Evolutionary conservation across 1,140 invertebrate species (phyloP), one percentile per base, ranked within the genome.

Genomic region (Pseudomyrmex dendroicus): DNA sequence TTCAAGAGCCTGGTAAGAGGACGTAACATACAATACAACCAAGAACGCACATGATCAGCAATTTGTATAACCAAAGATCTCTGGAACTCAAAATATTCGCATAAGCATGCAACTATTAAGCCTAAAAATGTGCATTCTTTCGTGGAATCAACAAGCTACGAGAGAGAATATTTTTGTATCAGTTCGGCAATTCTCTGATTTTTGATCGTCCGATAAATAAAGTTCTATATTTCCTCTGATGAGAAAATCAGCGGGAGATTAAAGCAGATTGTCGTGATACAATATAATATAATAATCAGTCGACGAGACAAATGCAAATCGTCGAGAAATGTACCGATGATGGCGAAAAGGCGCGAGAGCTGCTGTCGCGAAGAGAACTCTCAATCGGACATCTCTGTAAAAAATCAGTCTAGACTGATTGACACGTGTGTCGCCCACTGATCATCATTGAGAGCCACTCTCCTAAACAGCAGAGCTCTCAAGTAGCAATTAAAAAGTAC

Each of bases 11-110:
- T 80, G 44, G 76, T 52, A 10, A 35, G 54, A 59, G 76, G 76
- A 80, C 22, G 44, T 52, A 80, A 80, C 12, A 70, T 80, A 62
- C 35, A 35, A 35, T 8, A 66, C 59, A 80, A 80, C 76, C 66
- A 80, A 80, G 56, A 61, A 80, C 44, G 22, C 46, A 76, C 50
- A 67, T 77, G 73, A 77, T 73, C 70, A 73, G 57, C 54, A 35
- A 73, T 77, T 66, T 59, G 20, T 80, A 80, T 72, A 80, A 80
- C 66, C 76, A 80, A 80, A 80, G 76, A 70, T 22, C 22, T 80
- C 76, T 80, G 76, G 66, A 80, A 80, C 76, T 80, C 15, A 80
- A 80, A 80, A 80, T 80, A 70, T 50, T 13, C 13, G 76, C 35
- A 44, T 70, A 61, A 70, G 76, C 76, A 80, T 80, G 76, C 76